phyloP scores from a whole-genome alignment of 2,888 invertebrate genomes.

The Nephrocerus scutellatus region DNA sequence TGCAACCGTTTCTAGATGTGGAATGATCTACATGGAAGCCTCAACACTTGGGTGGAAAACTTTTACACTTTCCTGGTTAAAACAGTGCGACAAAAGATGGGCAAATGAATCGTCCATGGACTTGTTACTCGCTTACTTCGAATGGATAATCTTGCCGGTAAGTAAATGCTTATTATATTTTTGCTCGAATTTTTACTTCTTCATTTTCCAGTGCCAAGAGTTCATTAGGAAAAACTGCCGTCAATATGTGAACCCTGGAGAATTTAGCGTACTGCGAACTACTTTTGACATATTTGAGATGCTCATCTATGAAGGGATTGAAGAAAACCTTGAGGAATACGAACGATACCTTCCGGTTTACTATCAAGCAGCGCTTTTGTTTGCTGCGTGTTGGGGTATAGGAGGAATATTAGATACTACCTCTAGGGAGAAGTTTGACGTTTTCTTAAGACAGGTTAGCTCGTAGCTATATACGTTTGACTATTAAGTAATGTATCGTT shows the following conservation, averaged over 20 bases:
- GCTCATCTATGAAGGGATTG: slow-evolving; percentile 64
- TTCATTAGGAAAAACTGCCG: slow-evolving; percentile 66
- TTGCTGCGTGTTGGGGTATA: slow-evolving; percentile 75
- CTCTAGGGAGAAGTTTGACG: slow-evolving; percentile 64
- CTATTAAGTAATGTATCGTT: no score
- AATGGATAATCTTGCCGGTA: slow-evolving; percentile 74
- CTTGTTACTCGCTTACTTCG: slow-evolving; percentile 56
- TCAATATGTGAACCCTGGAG: slow-evolving; percentile 61
- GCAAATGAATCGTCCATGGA: slow-evolving; percentile 53
- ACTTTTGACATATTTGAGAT: slow-evolving; percentile 71
- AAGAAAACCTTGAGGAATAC: slow-evolving; percentile 60
- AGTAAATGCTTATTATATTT: no score
- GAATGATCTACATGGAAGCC: slow-evolving; percentile 89
- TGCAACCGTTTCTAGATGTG: slow-evolving; percentile 83
- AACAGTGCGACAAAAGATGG: slow-evolving; percentile 58
- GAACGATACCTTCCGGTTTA: slow-evolving; percentile 62
- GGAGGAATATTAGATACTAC: slow-evolving; percentile 70
- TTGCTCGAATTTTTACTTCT: background rate
- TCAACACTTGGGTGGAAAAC: slow-evolving; percentile 74
- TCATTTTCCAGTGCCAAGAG: slow-evolving; percentile 41
- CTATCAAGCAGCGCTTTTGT: slow-evolving; percentile 70
- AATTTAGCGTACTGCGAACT: slow-evolving; percentile 64
- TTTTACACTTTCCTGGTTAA: slow-evolving; percentile 75
- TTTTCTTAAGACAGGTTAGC: slow-evolving; percentile 51
- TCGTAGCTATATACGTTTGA: no score